Percentiles rank a stretch among this genome's conserved stretches.
Evolutionary conservation across 1,140 invertebrate species (phyloP).

Genomic region (Semibalanus balanoides): DNA sequence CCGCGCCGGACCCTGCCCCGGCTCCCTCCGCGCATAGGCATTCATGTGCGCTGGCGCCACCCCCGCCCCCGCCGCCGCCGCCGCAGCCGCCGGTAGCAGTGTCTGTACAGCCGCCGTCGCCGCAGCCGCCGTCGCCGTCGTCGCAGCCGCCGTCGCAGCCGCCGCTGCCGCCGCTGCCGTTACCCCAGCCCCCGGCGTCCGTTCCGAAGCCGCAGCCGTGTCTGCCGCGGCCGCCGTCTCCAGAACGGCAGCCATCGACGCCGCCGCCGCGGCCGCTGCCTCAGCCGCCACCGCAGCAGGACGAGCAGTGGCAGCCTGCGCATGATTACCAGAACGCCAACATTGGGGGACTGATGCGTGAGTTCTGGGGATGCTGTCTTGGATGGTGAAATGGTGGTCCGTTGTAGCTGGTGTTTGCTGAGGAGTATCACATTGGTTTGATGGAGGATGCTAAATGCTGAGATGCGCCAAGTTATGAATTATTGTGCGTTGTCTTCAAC

Average conservation of each 20-base stretch:
- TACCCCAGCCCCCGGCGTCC: conserved; percentile 14
- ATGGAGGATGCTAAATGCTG: no score
- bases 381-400: no score
- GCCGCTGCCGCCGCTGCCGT: conserved; percentile 14
- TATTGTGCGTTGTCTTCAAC: no score
- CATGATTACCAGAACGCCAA: neutral
- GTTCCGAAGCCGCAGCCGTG: conserved; percentile 4
- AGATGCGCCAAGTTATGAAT: no score
- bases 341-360: neutral
- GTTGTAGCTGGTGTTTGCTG: no score
- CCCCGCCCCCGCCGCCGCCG: no score
- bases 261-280: conserved; percentile 1
- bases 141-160: neutral
- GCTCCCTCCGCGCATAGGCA: neutral
- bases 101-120: no score
- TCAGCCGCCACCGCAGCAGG: conserved; percentile 8
- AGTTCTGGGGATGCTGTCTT: neutral
- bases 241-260: neutral
- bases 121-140: no score
- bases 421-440: no score
- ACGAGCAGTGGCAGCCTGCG: conserved; percentile 9
- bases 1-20: no score
- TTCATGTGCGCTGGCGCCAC: neutral
- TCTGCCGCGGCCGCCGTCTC: neutral
- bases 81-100: no score